Evolutionary conservation across 2,113 vertebrate genomes (phyloP).

Genomic region (Chlamydotis undulata): DNA sequence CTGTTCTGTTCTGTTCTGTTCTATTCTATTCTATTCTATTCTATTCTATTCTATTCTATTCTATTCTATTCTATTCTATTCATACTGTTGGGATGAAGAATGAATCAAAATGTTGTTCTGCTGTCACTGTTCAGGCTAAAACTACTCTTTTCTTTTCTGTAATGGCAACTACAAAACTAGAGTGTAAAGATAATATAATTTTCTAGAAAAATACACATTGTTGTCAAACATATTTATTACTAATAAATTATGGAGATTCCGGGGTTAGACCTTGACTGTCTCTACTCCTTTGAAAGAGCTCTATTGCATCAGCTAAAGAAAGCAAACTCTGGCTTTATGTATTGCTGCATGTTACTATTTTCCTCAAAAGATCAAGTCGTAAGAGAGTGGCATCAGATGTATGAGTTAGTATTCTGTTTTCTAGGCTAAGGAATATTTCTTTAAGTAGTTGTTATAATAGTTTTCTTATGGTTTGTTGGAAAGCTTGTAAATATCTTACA

Average conservation of each 20-base stretch:
- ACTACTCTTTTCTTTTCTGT: background rate
- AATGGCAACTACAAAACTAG: background rate
- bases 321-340: background rate
- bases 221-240: background rate
- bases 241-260: background rate
- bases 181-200: background rate
- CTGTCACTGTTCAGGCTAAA: background rate
- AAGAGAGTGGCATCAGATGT: background rate
- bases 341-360: background rate
- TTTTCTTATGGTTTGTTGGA: background rate
- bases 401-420: background rate
- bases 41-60: too few relatives aligned
- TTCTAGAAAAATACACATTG: background rate
- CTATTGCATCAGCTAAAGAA: background rate
- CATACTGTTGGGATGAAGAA: background rate
- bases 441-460: background rate
- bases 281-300: background rate
- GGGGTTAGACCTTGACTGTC: background rate
- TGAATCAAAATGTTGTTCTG: background rate
- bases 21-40: too few relatives aligned
- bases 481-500: background rate
- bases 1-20: background rate
- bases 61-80: too few relatives aligned
- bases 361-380: background rate
- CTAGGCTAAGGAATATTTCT: background rate